These are phyloP conservation scores for Ceriagrion tenellum DNA, from an alignment of 2,888 invertebrate genomes.

Conservation along the genomic window DNA sequence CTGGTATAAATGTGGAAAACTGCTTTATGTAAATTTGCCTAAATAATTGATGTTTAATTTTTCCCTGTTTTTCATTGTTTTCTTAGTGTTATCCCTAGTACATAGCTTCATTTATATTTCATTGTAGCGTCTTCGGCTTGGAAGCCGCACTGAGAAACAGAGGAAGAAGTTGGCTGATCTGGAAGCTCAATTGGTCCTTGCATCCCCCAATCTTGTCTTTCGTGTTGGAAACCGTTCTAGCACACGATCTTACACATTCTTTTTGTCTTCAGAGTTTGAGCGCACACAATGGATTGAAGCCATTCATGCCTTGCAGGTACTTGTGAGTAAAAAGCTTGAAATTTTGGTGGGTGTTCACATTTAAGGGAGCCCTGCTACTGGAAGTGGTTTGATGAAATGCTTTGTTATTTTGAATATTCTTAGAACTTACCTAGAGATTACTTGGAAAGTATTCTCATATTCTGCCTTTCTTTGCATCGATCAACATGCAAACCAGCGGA, in stretches of 20 bases:
- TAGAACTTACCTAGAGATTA: too few relatives aligned
- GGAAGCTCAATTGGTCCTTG: slow-evolving; percentile 93
- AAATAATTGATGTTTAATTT: neutral
- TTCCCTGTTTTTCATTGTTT: neutral
- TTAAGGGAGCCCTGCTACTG: too few relatives aligned
- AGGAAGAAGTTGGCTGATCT: slow-evolving; percentile 94
- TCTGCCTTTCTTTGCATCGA: too few relatives aligned
- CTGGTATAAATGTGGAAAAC: neutral
- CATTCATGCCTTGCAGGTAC: slow-evolving; percentile 88
- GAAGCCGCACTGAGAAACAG: slow-evolving; percentile 85
- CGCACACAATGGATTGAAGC: slow-evolving; percentile 96
- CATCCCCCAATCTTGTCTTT: slow-evolving; percentile 93
- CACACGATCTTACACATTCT: slow-evolving; percentile 87
- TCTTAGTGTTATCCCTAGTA: neutral
- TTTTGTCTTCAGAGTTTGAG: slow-evolving; percentile 96
- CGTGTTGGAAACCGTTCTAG: slow-evolving; percentile 87
- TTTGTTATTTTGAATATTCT: too few relatives aligned
- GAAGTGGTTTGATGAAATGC: too few relatives aligned
- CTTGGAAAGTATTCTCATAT: too few relatives aligned
- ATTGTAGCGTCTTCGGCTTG: slow-evolving; percentile 80
- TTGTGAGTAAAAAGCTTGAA: too few relatives aligned
- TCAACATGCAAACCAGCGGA: too few relatives aligned
- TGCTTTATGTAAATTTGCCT: neutral
- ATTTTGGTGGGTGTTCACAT: too few relatives aligned
- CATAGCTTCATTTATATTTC: neutral